A percentile compares a stretch with the other conserved stretches of the same genome.
Conservation (phyloP, 1,140 invertebrate genomes). For the Musca vetustissima region DNA sequence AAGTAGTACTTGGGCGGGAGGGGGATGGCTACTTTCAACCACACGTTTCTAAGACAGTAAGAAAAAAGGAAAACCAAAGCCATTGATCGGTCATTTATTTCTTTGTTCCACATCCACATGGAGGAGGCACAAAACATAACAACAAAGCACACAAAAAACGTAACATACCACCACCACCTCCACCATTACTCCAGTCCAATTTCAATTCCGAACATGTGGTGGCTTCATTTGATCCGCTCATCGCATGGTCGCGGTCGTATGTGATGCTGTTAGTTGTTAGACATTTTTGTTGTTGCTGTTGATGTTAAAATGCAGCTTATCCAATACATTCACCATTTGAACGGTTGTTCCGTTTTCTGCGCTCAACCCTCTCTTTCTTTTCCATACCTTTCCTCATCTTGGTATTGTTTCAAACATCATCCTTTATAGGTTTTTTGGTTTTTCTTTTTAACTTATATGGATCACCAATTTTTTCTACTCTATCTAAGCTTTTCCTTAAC, state of each 20-base stretch:
- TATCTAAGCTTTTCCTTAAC: background rate
- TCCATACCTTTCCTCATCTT: too few species aligned
- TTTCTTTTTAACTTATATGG: slow-evolving; percentile 1
- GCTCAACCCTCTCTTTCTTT: too few species aligned
- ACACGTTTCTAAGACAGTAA: background rate
- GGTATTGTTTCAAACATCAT: background rate
- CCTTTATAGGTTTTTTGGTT: background rate
- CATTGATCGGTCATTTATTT: slow-evolving; percentile 11
- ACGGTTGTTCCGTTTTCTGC: too few species aligned
- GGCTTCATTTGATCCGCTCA: background rate
- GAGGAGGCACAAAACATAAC: too few species aligned
- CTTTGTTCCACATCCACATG: background rate
- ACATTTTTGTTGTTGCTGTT: too few species aligned
- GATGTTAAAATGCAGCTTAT: too few species aligned
- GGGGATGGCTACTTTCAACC: background rate
- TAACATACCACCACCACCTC: background rate
- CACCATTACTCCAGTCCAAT: background rate
- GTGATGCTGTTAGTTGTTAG: background rate
- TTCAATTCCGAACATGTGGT: background rate
- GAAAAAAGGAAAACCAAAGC: background rate
- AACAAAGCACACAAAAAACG: background rate
- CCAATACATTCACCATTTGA: too few species aligned
- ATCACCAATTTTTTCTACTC: background rate
- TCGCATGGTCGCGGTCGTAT: background rate
- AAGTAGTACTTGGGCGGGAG: background rate